Conservation (phyloP, 1,140 invertebrate genomes). For the Drosophila mayri region DNA sequence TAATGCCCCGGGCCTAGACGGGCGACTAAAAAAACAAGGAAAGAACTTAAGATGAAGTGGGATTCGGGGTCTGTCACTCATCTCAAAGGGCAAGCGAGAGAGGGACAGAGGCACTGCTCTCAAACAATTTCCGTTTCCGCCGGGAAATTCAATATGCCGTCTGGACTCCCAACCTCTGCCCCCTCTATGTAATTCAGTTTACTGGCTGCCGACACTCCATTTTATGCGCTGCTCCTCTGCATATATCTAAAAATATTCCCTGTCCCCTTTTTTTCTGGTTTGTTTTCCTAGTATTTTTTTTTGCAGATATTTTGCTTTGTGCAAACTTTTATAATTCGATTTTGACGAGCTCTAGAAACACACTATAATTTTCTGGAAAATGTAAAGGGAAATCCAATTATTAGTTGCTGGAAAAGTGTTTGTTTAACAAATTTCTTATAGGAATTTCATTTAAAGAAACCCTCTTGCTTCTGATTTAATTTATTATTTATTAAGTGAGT, state of each 20-base stretch:
- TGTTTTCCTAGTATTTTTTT: slow-evolving; percentile 3
- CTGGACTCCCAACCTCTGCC: background rate
- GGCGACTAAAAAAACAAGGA: slow-evolving; percentile 15
- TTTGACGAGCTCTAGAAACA: background rate
- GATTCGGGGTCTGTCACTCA: slow-evolving; percentile 19
- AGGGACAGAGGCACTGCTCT: slow-evolving; percentile 1
- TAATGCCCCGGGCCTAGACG: slow-evolving; percentile 14
- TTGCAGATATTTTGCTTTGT: background rate
- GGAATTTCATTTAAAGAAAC: no score
- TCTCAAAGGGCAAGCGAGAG: slow-evolving; percentile 13
- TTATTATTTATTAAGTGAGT: background rate
- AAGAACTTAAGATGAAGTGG: slow-evolving; percentile 17
- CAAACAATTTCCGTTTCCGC: slow-evolving; percentile 39
- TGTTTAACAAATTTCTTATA: no score
- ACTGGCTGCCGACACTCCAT: slow-evolving; percentile 5
- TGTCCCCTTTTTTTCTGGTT: slow-evolving; percentile 30
- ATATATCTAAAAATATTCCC: slow-evolving; percentile 34
- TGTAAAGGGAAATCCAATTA: background rate
- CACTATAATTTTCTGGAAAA: background rate
- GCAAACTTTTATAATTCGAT: slow-evolving; percentile 10
- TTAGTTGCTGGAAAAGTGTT: background rate
- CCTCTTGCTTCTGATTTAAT: no score
- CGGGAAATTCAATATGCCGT: slow-evolving; percentile 43
- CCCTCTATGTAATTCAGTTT: background rate
- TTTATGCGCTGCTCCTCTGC: slow-evolving; percentile 6